These are phyloP conservation scores for Cyanoramphus novaezelandiae DNA, from an alignment of 2,113 vertebrate species.

Conservation along the genomic window DNA sequence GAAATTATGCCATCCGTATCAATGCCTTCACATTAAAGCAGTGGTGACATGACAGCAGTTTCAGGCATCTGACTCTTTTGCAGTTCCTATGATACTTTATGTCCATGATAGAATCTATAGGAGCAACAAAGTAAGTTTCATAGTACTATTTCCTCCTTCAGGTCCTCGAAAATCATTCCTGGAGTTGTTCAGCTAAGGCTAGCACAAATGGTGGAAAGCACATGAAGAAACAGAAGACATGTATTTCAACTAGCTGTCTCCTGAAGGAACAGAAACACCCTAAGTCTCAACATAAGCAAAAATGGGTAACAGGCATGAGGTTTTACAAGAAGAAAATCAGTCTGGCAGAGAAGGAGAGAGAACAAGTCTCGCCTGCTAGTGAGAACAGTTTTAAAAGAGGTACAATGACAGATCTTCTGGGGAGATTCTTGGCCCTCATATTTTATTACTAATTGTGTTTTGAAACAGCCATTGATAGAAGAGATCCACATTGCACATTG, in stretches of 20 bases:
- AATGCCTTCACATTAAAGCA: not conserved
- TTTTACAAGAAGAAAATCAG: not conserved
- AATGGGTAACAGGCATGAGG: not conserved
- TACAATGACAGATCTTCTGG: constrained; percentile 33
- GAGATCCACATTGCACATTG: constrained; percentile 9
- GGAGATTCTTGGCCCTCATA: constrained; percentile 27
- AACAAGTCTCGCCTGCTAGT: not conserved
- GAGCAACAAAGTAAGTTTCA: not conserved
- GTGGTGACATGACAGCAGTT: not conserved
- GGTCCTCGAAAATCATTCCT: not conserved
- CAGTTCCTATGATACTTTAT: not conserved
- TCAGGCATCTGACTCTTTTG: not conserved
- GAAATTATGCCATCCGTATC: not conserved
- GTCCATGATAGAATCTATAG: not conserved
- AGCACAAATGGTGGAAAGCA: not conserved
- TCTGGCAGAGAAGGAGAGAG: not conserved
- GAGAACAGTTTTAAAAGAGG: constrained; percentile 14
- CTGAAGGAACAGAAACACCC: not conserved
- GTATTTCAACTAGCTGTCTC: not conserved
- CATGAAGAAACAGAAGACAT: not conserved
- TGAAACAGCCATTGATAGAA: constrained; percentile 63
- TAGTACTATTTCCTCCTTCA: not conserved
- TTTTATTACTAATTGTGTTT: constrained; percentile 60
- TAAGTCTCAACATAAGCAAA: not conserved
- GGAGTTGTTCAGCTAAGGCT: not conserved